Evolutionary conservation across 1,140 invertebrate genomes (phyloP).

Genomic region (Ostrea edulis): DNA sequence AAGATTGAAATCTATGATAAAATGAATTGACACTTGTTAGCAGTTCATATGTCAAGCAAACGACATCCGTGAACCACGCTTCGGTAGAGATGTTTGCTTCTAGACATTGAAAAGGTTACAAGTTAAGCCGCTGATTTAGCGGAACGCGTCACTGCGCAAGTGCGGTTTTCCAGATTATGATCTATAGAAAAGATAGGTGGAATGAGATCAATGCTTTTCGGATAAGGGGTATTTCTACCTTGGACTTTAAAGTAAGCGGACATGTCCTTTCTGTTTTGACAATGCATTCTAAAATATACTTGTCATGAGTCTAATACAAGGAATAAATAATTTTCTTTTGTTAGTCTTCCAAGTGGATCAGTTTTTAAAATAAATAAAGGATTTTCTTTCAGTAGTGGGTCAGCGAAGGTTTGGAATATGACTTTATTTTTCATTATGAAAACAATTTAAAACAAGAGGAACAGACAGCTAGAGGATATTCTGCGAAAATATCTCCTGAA

Average conservation of each 20-base stretch:
- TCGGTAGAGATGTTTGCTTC: no score
- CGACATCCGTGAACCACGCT: no score
- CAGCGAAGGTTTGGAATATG: not conserved
- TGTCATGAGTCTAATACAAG: not conserved
- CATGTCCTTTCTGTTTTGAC: not conserved
- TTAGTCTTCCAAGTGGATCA: not conserved
- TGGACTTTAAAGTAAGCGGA: not conserved
- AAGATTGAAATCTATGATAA: no score
- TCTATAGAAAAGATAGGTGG: not conserved
- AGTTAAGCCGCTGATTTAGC: no score
- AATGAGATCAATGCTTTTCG: not conserved
- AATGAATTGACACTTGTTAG: no score
- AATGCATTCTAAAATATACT: not conserved
- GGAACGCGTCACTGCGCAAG: not conserved
- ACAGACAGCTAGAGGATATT: not conserved
- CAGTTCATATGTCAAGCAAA: no score
- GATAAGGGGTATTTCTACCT: not conserved
- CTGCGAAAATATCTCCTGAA: not conserved
- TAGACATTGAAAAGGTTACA: no score
- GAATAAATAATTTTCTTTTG: not conserved
- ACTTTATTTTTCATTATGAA: not conserved
- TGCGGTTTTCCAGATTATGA: no score
- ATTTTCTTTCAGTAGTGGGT: not conserved
- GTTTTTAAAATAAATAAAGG: not conserved
- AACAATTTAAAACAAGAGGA: not conserved